Base-by-base conservation (phyloP, 2,797 vertebrate species). In the Arrhamphus sclerolepis region DNA sequence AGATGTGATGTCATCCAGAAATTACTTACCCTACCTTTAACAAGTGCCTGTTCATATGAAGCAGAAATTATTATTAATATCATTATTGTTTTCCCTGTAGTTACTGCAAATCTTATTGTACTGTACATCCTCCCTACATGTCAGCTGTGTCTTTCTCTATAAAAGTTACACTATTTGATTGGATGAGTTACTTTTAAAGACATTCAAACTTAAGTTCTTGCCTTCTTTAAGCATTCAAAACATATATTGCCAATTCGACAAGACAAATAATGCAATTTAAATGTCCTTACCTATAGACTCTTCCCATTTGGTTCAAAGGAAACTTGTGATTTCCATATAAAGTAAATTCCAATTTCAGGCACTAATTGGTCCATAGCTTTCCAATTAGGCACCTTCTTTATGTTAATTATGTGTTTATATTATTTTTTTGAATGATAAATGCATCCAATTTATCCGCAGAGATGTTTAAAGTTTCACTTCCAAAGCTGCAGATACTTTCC, bases 291-390 rank as follows among this genome's bases (percentile, higher is more conserved):
- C n/a, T 54, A 16, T 31, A 29, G 39, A 18, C 19, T 48, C 10
- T 7, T 53, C 41, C 14, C 44, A 59, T 66, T 48, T 67, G 24
- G 55, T 72, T 48, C 13, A 16, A 7, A 24, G 31, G 7, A 77
- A 71, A 75, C 28, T 42, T 59, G 54, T 42, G 49, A 56, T 31
- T 31, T 13, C 20, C 26, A 56, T 39, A 42, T 38, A 39, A 66
- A 66, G 44, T 24, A 56, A 40, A 73, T 74, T 44, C 67, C n/a
- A 42, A 57, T 73, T 71, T 31, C 57, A 56, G 20, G 22, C 39
- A 46, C 46, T 71, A 79, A 75, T 66, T 73, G 52, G 29, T 52
- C 4, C 13, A 17, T 4, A 29, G 10, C 20, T 1, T 64, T 70
- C 48, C 60, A 70, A 61, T 63, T 59, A 56, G 20, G 21, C 21